Evolutionary conservation across 2,113 vertebrate species (phyloP), one percentile per base, ranked within the genome.

Genomic region (Pelmatolapia mariae): DNA sequence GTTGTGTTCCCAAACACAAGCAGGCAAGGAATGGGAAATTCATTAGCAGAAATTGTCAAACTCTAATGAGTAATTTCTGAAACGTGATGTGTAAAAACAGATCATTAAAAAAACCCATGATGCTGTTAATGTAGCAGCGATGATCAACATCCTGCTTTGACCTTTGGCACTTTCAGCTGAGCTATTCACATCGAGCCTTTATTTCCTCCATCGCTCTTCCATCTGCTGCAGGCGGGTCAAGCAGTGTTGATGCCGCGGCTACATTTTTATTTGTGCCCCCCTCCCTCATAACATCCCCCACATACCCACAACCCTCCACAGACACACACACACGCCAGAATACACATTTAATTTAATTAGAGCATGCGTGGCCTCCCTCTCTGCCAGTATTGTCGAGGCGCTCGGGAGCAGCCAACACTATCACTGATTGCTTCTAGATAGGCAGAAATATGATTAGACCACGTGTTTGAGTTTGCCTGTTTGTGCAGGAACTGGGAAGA

Each of bases 381-480:
- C 96, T 96, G 96, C 86, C 97, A 95, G 97, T 95, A 97, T 97
- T 97, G 97, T 98, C 96, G 96, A 96, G 96, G 96, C 95, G 97
- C 97, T 97, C 95, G 93, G 96, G 97, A 96, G 91, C 96, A 92
- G 91, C 85, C 97, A 97, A 97, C 98, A 97, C 97, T 97, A 98
- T 98, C 97, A 97, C 97, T 97, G 98, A 98, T 98, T 98, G 97
- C 97, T 97, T 98, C 97, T 96, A 98, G 97, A 98, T 98, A 97
- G 97, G 97, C 97, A 97, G 97, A 97, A 98, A 98, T 98, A 98
- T 98, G 98, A 98, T 98, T 97, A 98, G 96, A 97, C 97, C 97
- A 97, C 94, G 26, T 85, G 89, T 56, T 15, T 40, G 50, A 11
- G 84, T 84, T 40, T 12, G 56, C 7, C 6, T 71, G 43, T 86